Base-by-base conservation (phyloP, 2,888 invertebrate genomes). In the Sminthurinus aureus region DNA sequence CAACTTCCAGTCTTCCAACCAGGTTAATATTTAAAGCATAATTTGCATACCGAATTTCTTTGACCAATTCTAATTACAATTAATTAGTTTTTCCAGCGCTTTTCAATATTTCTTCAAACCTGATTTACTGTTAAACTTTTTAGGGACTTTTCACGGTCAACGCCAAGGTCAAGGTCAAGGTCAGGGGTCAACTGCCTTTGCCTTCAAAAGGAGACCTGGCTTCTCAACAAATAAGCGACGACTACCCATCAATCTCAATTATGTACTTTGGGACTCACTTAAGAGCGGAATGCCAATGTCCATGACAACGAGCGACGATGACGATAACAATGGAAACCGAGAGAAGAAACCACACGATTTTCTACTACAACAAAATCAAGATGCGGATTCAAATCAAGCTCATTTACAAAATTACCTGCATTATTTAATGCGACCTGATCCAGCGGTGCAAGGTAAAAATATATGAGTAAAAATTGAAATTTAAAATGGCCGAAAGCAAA, bases 281-380 rank as follows among this genome's bases (percentile, higher is more conserved):
- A 18, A 50, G 20, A 15, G 50, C 6, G 12, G 18, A 22, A 24
- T 24, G 0, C 38, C 1, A 38, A 38, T 38, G 38, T n/a, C n/a
- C n/a, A n/a, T n/a, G n/a, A n/a, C n/a, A n/a, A n/a, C n/a, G n/a
- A n/a, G n/a, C n/a, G n/a, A n/a, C n/a, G n/a, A n/a, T n/a, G n/a
- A n/a, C n/a, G 6, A 6, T 38, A 6, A 38, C 38, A 6, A 38
- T 38, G 38, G 6, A 1, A 38, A 38, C 38, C 38, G 38, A 38
- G 38, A 38, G 38, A 76, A 76, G 58, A 76, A n/a, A 8, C 76
- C 76, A 58, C 76, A 76, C n/a, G 52, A 76, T 76, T 52, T 76
- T 11, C 22, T 76, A 0, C 4, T 76, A 3, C 9, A 75, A 18
- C 15, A 75, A 50, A 12, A 9, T 11, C 73, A 22, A 22, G n/a